Base-by-base conservation (phyloP, 1,140 invertebrate species). In the Neodiprion pinetum region DNA sequence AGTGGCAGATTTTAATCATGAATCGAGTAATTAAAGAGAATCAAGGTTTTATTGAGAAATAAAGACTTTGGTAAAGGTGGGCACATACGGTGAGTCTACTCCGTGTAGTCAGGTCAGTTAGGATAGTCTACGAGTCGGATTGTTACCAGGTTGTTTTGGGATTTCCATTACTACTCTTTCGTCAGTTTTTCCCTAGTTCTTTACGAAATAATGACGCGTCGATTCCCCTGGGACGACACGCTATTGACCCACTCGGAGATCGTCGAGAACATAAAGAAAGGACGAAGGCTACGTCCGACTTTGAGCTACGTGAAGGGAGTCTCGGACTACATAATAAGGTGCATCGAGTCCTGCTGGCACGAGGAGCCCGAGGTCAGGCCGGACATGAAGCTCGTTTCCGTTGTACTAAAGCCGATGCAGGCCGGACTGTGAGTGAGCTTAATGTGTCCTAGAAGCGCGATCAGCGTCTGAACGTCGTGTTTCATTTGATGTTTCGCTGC, bases 341-440 rank as follows among this genome's bases (percentile, higher is more conserved):
- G 94, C 73, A 92, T 96, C 80, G 90, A 93, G 80, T 90, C 92
- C 1, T 95, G 95, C 81, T 96, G 95, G 95, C 89, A 92, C 69
- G 94, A 96, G 85, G 90, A 94, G 49, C 90, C 93, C 0, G 92
- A 94, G n/a, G 82, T 90, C 11, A 84, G 94, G 74, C 94, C 94
- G 0, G 93, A 94, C 78, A 92, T 95, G 68, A 85, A 92, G 66
- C 91, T 92, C 65, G 92, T 95, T 17, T 88, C 93, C 70, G 88
- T 93, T 3, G 89, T 92, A 68, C 87, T 96, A 0, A 95, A 95
- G 84, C 93, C 94, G 79, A 93, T 96, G 90, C 94, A 95, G 81
- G 90, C 91, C 50, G 93, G 93, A 81, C 86, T 95, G 93, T 94
- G 85, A 89, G 90, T 86, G 72, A 72, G 61, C n/a, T n/a, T 12